Evolutionary conservation across 1,140 invertebrate genomes (phyloP), one percentile per base, ranked within the genome.

Genomic region (Wasmannia auropunctata): DNA sequence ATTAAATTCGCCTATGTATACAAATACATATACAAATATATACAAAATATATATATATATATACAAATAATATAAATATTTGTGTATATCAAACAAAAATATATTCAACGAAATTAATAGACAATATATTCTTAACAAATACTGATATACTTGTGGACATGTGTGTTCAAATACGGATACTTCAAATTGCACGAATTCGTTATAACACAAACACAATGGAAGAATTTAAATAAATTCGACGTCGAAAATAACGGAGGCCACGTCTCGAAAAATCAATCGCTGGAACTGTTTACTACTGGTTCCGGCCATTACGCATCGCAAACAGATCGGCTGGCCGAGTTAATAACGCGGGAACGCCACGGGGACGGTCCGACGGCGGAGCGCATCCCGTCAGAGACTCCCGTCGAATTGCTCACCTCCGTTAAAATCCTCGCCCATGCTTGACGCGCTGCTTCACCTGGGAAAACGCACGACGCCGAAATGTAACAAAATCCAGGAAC

Each of bases 381-480:
- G 19, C 16, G 25, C 4, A 6, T 22, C 56, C n/a, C n/a, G n/a
- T n/a, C n/a, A n/a, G n/a, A n/a, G 19, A 4, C 2, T n/a, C n/a
- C n/a, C 10, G 28, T 19, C 40, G 0, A 28, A 51, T 72, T 46
- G 77, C 92, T 92, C 87, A 94, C 94, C 94, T 91, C 94, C 94
- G 80, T 95, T 95, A 31, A 93, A 95, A 86, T 95, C 94, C 81
- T 95, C 94, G 34, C 94, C 94, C 94, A 95, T 95, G 75, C 74
- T 93, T 65, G 25, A 67, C 19, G 8, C 22, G 2, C 3, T 37
- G 19, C 31, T 22, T 65, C 14, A 58, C 43, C 1, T 6, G 7
- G 37, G 14, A 3, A 19, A 65, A 79, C 14, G 40, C 58, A 14
- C 75, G 25, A 34, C 28, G 16, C 51, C 3, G 6, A 58, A 75